These are phyloP conservation scores for Dipodomys ordii DNA, from an alignment of 2,113 vertebrate genomes.

Conservation along the genomic window DNA sequence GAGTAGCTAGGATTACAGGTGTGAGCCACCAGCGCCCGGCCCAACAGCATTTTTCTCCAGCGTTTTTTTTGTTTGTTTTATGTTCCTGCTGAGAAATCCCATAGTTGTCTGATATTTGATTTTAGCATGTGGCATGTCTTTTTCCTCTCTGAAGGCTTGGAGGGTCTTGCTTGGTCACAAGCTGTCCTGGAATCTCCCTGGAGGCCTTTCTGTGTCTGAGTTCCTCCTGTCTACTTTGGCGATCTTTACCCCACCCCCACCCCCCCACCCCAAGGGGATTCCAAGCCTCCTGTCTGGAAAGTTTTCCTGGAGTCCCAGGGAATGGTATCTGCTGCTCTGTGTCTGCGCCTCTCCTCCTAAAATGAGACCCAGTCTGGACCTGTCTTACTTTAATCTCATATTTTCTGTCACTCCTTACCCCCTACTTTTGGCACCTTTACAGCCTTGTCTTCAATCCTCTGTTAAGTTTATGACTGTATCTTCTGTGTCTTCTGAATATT, in stretches of 20 bases:
- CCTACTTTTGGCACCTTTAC: background rate
- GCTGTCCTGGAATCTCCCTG: background rate
- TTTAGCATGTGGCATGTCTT: background rate
- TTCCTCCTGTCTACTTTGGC: background rate
- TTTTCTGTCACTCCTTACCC: too few species aligned
- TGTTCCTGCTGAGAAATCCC: background rate
- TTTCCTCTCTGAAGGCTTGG: background rate
- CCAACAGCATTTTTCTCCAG: background rate
- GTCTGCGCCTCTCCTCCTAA: too few species aligned
- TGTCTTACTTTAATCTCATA: background rate
- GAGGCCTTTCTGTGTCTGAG: too few species aligned
- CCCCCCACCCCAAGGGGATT: too few species aligned
- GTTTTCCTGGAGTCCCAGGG: accelerated
- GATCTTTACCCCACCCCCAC: too few species aligned
- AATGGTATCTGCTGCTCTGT: too few species aligned
- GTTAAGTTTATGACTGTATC: background rate
- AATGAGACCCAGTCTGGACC: too few species aligned
- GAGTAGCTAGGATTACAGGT: too few species aligned
- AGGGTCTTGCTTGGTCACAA: background rate
- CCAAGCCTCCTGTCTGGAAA: background rate
- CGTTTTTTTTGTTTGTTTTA: accelerated
- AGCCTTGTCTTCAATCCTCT: background rate
- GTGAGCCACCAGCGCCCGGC: too few species aligned
- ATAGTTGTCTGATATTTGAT: background rate
- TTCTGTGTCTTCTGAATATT: too few species aligned